These are phyloP conservation scores for Neosalanx taihuensis DNA, from an alignment of 2,797 vertebrate genomes.

Conservation along the genomic window DNA sequence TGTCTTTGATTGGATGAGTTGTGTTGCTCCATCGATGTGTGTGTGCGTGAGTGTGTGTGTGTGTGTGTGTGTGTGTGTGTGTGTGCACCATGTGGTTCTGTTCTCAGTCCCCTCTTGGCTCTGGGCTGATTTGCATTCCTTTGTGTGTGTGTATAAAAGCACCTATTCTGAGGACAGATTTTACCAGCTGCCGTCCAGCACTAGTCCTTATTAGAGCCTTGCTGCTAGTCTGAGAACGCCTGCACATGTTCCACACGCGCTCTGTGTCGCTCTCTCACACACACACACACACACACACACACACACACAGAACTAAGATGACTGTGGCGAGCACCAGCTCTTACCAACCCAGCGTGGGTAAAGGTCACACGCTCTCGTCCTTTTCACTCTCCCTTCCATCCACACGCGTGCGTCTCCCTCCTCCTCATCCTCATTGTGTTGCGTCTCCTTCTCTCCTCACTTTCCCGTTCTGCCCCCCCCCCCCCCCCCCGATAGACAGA, in stretches of 20 bases:
- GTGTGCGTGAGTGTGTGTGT: slow-evolving; percentile 69
- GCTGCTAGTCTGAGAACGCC: slow-evolving; percentile 97
- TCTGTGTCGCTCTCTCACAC: slow-evolving; percentile 53
- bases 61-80: slow-evolving; percentile 69
- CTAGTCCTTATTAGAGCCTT: slow-evolving; percentile 93
- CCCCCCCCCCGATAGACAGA: no score
- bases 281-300: slow-evolving; percentile 49
- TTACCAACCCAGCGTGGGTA: slow-evolving; percentile 17
- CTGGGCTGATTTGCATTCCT: slow-evolving; percentile 99
- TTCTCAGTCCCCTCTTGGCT: slow-evolving; percentile 96
- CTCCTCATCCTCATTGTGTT: background rate
- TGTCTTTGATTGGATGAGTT: slow-evolving; percentile 73
- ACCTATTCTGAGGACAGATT: slow-evolving; percentile 92
- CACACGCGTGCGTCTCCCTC: background rate
- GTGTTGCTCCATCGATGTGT: slow-evolving; percentile 70
- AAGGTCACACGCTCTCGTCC: slow-evolving; percentile 19
- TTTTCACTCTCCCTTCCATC: background rate
- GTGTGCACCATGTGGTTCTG: slow-evolving; percentile 91
- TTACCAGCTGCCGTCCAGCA: slow-evolving; percentile 99
- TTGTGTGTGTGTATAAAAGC: slow-evolving; percentile 93
- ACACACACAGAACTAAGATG: slow-evolving; percentile 59
- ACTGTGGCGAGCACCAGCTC: slow-evolving; percentile 40
- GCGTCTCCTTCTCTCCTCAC: background rate
- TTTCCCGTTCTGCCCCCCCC: background rate
- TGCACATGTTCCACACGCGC: slow-evolving; percentile 92